phyloP scores from a whole-genome alignment of 2,888 invertebrate genomes.

The Nephrotoma flavescens region DNA sequence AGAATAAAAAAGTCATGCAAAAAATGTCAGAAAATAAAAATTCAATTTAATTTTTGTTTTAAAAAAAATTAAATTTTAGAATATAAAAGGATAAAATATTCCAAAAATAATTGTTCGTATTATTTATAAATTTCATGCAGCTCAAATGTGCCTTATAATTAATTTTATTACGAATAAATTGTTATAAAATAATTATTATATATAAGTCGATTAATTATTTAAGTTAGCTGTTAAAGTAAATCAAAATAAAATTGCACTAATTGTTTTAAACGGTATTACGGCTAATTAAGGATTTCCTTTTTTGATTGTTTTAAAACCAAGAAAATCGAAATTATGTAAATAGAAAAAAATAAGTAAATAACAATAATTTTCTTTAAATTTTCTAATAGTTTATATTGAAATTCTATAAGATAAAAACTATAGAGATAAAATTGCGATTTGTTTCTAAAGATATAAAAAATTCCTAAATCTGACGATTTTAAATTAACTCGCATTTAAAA shows the following conservation, averaged over 20 bases:
- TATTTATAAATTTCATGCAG: constrained; percentile 5
- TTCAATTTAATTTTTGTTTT: not conserved
- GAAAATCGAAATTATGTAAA: not conserved
- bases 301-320: not conserved
- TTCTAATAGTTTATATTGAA: not conserved
- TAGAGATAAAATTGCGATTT: not conserved
- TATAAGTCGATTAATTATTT: not conserved
- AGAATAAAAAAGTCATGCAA: not conserved
- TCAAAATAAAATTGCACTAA: not conserved
- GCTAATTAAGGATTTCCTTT: not conserved
- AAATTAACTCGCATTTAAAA: not conserved
- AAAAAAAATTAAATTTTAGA: not conserved
- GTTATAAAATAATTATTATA: not conserved
- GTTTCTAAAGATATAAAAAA: not conserved
- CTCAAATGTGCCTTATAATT: constrained; percentile 6
- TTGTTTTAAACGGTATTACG: not conserved
- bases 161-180: not conserved
- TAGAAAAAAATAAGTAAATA: not conserved
- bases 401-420: not conserved
- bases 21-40: not conserved
- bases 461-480: not conserved
- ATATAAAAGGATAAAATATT: not conserved
- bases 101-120: not conserved
- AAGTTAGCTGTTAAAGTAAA: not conserved
- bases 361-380: not conserved